Percentiles rank a stretch among this genome's conserved stretches.
Evolutionary conservation across 2,113 vertebrate genomes (phyloP).

Genomic region (Drymodes brunneopygia): DNA sequence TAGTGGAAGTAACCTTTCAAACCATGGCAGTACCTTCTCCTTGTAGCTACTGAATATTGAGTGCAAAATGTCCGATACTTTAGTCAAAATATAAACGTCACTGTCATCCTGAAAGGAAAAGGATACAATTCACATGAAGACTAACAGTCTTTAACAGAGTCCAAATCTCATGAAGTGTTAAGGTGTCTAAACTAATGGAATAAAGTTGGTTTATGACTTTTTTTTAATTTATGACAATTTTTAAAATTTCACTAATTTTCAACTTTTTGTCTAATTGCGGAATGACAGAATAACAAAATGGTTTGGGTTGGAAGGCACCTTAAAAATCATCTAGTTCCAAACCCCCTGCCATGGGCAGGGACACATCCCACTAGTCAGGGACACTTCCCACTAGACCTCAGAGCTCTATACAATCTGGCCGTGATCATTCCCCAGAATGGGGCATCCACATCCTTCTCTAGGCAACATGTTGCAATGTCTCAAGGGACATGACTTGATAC

Average conservation of each 20-base stretch:
- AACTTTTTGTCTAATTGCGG: background rate
- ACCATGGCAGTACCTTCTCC: slow-evolving; percentile 95
- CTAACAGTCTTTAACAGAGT: background rate
- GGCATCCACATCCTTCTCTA: background rate
- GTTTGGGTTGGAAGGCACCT: background rate
- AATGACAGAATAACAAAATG: background rate
- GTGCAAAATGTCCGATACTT: slow-evolving; percentile 97
- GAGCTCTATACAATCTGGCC: background rate
- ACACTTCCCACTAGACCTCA: background rate
- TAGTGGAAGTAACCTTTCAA: slow-evolving; percentile 93
- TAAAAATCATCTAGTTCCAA: background rate
- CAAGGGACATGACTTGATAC: background rate
- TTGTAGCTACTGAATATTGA: slow-evolving; percentile 97
- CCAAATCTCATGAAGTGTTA: background rate
- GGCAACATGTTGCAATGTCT: background rate
- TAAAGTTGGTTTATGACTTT: background rate
- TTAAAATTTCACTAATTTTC: background rate
- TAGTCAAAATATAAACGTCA: slow-evolving; percentile 97
- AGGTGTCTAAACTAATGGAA: background rate
- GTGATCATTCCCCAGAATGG: background rate
- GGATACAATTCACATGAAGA: background rate
- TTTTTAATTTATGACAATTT: no score
- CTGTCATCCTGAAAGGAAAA: slow-evolving; percentile 87
- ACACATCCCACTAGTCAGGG: background rate
- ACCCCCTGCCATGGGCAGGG: background rate